Conservation (phyloP, 2,888 invertebrate species). For the Brachyptera risi region DNA sequence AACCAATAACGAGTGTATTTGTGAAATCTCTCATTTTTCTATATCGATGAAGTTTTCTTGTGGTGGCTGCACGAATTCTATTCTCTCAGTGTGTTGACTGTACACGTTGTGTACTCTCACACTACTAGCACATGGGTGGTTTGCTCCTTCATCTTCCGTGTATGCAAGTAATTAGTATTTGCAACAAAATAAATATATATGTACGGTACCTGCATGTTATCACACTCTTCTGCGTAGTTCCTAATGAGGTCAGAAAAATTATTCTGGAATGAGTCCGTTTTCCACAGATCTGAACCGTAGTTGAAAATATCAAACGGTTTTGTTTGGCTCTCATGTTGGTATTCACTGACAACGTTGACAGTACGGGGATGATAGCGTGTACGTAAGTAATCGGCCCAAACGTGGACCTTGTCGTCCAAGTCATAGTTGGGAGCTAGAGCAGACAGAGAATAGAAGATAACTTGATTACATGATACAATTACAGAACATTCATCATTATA, state of each 20-base stretch:
- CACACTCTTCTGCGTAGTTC: constrained; percentile 85
- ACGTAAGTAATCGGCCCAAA: constrained; percentile 85
- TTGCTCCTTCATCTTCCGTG: too few species aligned
- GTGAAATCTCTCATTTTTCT: too few species aligned
- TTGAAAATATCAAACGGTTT: constrained; percentile 54
- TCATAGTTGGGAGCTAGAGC: neutral
- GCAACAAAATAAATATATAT: constrained; percentile 6
- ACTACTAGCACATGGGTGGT: too few species aligned
- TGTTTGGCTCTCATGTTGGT: constrained; percentile 56
- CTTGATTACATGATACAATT: too few species aligned
- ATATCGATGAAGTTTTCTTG: too few species aligned
- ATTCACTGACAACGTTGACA: constrained; percentile 68
- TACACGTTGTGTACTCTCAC: too few species aligned
- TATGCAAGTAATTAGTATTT: too few species aligned
- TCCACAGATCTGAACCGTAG: constrained; percentile 63
- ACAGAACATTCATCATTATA: too few species aligned
- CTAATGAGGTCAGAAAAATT: constrained; percentile 75
- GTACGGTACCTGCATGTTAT: constrained; percentile 55
- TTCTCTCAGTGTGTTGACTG: too few species aligned
- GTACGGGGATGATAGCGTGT: constrained; percentile 77
- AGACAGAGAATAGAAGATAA: too few species aligned
- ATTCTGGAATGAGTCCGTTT: constrained; percentile 60
- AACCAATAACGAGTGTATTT: too few species aligned
- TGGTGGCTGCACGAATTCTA: too few species aligned
- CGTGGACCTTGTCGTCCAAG: constrained; percentile 60